Evolutionary conservation across 2,888 invertebrate genomes (phyloP).

Genomic region (Tachystola acroxantha): DNA sequence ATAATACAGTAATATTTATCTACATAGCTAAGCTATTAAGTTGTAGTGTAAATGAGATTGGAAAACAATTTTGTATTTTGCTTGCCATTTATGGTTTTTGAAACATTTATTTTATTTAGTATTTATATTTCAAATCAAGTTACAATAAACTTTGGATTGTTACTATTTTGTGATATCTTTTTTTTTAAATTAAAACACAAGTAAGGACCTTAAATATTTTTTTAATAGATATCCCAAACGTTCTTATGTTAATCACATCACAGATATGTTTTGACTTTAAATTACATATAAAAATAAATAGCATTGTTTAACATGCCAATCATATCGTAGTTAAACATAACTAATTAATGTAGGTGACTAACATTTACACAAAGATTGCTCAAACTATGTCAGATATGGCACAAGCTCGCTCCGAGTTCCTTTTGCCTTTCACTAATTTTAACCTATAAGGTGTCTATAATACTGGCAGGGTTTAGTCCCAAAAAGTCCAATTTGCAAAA

Average conservation of each 20-base stretch:
- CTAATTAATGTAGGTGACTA: constrained; percentile 1
- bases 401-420: too few species aligned
- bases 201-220: background rate
- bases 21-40: background rate
- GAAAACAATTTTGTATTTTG: background rate
- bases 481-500: too few species aligned
- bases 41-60: background rate
- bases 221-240: background rate
- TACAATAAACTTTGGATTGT: constrained; percentile 25
- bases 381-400: constrained; percentile 8
- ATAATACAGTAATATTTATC: constrained; percentile 1
- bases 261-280: constrained; percentile 50
- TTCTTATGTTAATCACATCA: constrained; percentile 41
- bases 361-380: background rate
- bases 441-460: too few species aligned
- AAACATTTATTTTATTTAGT: background rate
- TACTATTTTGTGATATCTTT: constrained; percentile 14
- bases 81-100: background rate
- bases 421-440: too few species aligned
- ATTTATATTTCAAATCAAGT: constrained; percentile 5
- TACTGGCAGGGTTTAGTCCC: too few species aligned
- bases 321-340: constrained; percentile 18
- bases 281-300: constrained; percentile 38
- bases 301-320: constrained; percentile 30
- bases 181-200: constrained; percentile 8